Evolutionary conservation across 2,888 invertebrate species (phyloP).

Genomic region (Pollenia amentaria): DNA sequence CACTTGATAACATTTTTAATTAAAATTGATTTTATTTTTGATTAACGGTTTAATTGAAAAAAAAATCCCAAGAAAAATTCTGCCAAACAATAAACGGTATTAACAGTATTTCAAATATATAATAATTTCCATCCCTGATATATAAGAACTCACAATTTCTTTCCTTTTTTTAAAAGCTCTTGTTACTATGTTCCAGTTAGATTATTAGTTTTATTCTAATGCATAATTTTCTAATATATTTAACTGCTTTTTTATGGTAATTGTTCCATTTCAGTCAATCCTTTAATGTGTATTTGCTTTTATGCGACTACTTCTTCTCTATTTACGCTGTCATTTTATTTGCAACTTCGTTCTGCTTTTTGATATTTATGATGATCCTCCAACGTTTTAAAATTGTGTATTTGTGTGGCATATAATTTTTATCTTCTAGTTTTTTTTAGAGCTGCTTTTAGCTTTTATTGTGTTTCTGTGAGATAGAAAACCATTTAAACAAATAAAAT

Average conservation of each 20-base stretch:
- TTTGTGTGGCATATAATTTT: background rate
- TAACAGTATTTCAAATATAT: no score
- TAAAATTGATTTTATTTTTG: no score
- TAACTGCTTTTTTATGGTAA: conserved; percentile 36
- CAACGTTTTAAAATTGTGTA: conserved; percentile 8
- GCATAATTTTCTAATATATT: background rate
- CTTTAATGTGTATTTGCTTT: background rate
- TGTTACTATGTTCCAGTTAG: background rate
- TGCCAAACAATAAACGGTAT: no score
- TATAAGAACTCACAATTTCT: no score
- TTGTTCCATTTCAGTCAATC: conserved; percentile 21
- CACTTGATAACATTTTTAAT: no score
- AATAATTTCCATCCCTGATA: no score
- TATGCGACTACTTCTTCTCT: background rate
- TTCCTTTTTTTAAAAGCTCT: no score
- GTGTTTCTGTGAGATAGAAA: conserved; percentile 47
- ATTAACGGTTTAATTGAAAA: no score
- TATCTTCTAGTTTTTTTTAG: background rate
- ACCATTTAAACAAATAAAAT: conserved; percentile 62
- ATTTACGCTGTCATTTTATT: background rate
- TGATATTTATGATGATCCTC: conserved; percentile 58
- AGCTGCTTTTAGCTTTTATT: conserved; percentile 48
- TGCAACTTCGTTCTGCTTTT: background rate
- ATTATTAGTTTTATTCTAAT: background rate
- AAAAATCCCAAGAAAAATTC: no score